A percentile compares a stretch with the other conserved stretches of the same genome.
Conservation (phyloP, 2,113 vertebrate species). For the Pelobates fuscus region DNA sequence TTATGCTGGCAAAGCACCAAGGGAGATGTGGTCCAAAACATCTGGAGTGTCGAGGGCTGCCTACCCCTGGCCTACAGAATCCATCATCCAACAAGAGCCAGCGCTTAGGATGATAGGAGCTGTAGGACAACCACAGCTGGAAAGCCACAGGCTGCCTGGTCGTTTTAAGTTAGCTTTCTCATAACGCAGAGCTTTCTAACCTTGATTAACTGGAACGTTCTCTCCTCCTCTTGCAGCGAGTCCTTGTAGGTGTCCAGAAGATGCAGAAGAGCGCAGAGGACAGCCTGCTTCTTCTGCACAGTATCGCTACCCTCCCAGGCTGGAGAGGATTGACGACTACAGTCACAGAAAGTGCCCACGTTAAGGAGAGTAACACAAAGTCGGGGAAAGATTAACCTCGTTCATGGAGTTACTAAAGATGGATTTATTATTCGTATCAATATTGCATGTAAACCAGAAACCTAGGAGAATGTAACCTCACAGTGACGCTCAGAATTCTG, state of each 20-base stretch:
- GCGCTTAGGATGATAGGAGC: neutral
- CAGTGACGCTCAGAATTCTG: no score
- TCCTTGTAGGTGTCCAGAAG: constrained; percentile 93
- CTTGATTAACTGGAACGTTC: constrained; percentile 84
- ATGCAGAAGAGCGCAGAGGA: constrained; percentile 83
- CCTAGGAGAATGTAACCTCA: no score
- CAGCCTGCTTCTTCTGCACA: constrained; percentile 80
- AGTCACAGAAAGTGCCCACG: constrained; percentile 65
- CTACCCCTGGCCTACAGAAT: no score
- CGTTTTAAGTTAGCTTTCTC: no score
- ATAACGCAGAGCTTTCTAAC: constrained; percentile 61
- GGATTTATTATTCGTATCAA: no score
- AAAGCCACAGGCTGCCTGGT: no score
- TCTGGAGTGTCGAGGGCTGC: no score
- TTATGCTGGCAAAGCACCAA: no score
- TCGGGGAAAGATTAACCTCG: neutral
- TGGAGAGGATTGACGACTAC: constrained; percentile 48
- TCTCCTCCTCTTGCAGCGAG: constrained; percentile 90
- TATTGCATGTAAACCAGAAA: no score
- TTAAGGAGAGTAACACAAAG: constrained; percentile 62
- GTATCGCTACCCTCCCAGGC: constrained; percentile 65
- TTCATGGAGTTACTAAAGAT: neutral
- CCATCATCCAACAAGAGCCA: neutral
- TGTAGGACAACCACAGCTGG: neutral
- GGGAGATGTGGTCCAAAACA: no score